Conservation (phyloP, 2,113 vertebrate genomes). For the Verasper variegatus region DNA sequence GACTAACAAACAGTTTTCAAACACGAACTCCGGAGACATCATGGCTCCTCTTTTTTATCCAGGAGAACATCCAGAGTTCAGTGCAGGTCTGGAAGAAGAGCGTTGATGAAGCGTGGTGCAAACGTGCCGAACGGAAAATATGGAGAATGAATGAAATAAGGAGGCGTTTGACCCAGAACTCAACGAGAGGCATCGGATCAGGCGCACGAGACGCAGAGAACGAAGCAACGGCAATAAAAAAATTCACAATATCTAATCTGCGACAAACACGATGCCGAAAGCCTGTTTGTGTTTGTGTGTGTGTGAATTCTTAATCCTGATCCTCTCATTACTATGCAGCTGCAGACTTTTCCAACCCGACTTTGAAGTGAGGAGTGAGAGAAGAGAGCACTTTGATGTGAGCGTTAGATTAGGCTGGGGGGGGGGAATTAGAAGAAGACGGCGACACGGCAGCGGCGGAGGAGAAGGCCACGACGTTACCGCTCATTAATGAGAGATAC, state of each 20-base stretch:
- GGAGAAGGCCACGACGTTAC: conserved; percentile 2
- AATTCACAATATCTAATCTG: conserved; percentile 33
- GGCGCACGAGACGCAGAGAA: conserved; percentile 28
- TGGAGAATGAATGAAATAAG: background rate
- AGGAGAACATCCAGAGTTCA: too few species aligned
- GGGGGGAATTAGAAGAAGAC: background rate
- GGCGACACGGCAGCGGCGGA: background rate
- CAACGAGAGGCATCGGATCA: conserved; percentile 9
- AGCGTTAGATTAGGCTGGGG: conserved; percentile 15
- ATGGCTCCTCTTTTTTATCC: too few species aligned
- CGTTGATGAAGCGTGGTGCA: too few species aligned
- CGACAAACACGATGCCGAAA: conserved; percentile 1
- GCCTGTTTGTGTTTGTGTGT: conserved; percentile 33
- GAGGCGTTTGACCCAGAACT: conserved; percentile 11
- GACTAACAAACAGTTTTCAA: too few species aligned
- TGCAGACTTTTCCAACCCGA: conserved; percentile 55
- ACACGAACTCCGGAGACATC: too few species aligned
- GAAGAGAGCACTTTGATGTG: conserved; percentile 60
- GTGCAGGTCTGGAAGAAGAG: too few species aligned
- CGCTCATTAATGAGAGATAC: conserved; percentile 36
- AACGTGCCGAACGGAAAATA: too few species aligned
- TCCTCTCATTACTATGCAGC: conserved; percentile 63
- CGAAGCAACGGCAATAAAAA: background rate
- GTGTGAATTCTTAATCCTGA: conserved; percentile 44
- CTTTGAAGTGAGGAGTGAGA: conserved; percentile 59